Evolutionary conservation across 2,888 invertebrate genomes (phyloP), one percentile per base, ranked within the genome.

Genomic region (Oligia fasciuncula): DNA sequence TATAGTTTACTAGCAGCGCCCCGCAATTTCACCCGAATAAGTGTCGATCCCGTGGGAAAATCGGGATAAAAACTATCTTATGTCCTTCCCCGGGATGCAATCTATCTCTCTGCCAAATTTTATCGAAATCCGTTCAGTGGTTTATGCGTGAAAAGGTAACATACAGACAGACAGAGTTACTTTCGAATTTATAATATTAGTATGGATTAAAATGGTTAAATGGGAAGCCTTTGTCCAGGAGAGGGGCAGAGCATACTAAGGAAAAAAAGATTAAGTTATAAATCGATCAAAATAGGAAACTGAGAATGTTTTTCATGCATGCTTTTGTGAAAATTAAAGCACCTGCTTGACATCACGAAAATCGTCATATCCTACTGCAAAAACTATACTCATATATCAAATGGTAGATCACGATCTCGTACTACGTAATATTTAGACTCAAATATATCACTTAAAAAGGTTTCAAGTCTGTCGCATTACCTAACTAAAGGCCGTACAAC

Each of bases 401-500:
- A 78, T 77, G 71, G 79, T 43, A 73, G 67, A 89, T 89, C 86
- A 87, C 83, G 89, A 89, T 85, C 62, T 80, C 76, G 46, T 46
- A 67, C 83, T 84, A 89, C 87, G 89, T 91, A 90, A 91, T 86
- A 90, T 85, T 88, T 87, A 87, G 85, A 81, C 51, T 68, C 49
- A 80, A 73, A 76, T 84, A 80, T 90, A 91, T 92, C 90, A 89
- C 87, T 81, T 87, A 91, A 91, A 93, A 94, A 94, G 93, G 94
- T 90, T 90, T 89, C 54, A 65, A 75, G 49, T 66, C 76, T 81
- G 81, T 81, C 76, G 66, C 83, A 82, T 90, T 86, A 87, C 83
- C 81, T 87, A 85, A 87, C 83, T 73, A 72, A 51, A 73, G 76
- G 73, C 66, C 69, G 54, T 82, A 84, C 68, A 80, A 67, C 65